phyloP scores from a whole-genome alignment of 2,113 vertebrate species.

The Eubucco bourcierii region DNA sequence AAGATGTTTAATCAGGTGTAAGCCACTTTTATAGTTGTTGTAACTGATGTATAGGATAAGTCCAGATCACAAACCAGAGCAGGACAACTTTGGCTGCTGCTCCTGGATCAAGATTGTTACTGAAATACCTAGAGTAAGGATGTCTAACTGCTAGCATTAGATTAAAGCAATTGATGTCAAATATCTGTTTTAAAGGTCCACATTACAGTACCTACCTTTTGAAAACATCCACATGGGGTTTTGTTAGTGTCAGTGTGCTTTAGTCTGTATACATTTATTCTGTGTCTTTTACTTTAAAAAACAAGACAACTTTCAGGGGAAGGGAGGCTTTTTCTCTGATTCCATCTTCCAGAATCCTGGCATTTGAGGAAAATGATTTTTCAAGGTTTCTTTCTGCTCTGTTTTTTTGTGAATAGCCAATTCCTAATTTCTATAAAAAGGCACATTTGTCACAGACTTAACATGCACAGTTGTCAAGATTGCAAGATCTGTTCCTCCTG shows the following conservation, averaged over 20 bases:
- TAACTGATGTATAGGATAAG: neutral
- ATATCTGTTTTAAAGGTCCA: neutral
- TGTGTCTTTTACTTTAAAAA: neutral
- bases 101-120: neutral
- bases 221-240: neutral
- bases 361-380: neutral
- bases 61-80: neutral
- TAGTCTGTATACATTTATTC: neutral
- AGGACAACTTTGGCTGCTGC: neutral
- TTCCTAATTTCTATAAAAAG: constrained; percentile 14
- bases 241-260: neutral
- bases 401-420: neutral
- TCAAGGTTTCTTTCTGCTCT: neutral
- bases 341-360: neutral
- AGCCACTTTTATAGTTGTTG: neutral
- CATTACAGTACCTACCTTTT: neutral
- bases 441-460: neutral
- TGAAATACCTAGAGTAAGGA: neutral
- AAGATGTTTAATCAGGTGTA: neutral
- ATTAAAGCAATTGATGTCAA: neutral
- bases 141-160: neutral
- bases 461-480: neutral
- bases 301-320: neutral
- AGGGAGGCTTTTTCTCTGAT: neutral
- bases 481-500: neutral